Conservation (phyloP, 2,888 invertebrate genomes). For the Xestia sexstrigata region DNA sequence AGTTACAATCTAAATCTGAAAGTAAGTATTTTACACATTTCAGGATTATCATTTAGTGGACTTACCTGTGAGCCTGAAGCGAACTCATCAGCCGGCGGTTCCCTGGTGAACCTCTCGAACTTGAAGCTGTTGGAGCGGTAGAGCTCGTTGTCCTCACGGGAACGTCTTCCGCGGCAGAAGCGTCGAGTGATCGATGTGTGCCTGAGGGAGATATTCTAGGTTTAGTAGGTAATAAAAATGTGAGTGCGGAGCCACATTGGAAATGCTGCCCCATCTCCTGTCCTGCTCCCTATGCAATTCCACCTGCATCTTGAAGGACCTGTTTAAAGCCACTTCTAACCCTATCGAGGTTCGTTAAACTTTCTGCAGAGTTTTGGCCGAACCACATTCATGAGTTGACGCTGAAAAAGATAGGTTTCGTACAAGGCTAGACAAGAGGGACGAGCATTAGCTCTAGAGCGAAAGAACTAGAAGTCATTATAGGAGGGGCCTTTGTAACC, state of each 20-base stretch:
- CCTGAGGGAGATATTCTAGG: constrained; percentile 67
- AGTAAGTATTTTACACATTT: neutral
- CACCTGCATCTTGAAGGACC: neutral
- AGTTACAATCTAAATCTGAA: neutral
- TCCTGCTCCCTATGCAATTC: neutral
- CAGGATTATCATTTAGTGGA: constrained; percentile 37
- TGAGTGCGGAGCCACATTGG: neutral
- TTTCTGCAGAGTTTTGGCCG: neutral
- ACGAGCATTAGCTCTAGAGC: neutral
- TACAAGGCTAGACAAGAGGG: neutral
- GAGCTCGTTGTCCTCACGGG: constrained; percentile 95
- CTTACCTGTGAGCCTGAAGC: constrained; percentile 93
- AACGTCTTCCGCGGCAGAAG: constrained; percentile 93
- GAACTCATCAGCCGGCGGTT: constrained; percentile 92
- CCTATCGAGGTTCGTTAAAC: neutral
- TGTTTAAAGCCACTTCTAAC: neutral
- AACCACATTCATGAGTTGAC: neutral
- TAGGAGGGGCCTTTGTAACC: too few species aligned
- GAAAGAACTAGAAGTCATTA: too few species aligned
- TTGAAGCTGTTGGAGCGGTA: constrained; percentile 97
- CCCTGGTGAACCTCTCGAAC: constrained; percentile 95
- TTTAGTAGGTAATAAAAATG: neutral
- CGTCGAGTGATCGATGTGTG: constrained; percentile 92
- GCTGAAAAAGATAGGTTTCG: neutral
- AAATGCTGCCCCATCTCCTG: neutral